These are phyloP conservation scores for Lamproptera curius DNA, from an alignment of 2,888 invertebrate species.

Conservation along the genomic window DNA sequence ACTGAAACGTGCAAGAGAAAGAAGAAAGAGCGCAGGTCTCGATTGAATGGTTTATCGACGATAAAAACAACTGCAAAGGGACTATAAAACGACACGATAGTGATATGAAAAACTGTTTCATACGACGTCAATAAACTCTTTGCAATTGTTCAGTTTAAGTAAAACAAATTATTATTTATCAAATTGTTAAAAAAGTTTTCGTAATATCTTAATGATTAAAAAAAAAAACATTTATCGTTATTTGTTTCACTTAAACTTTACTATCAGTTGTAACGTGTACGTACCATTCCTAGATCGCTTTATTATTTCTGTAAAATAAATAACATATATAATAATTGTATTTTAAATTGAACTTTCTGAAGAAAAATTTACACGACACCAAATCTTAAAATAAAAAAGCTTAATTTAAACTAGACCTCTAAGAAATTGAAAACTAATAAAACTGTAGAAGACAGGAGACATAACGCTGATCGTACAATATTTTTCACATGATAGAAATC, in stretches of 20 bases:
- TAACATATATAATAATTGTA: constrained; percentile 29
- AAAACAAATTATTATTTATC: constrained; percentile 10
- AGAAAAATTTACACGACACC: too few relatives aligned
- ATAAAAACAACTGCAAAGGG: constrained; percentile 7
- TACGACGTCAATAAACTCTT: too few relatives aligned
- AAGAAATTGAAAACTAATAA: too few relatives aligned
- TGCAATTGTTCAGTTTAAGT: constrained; percentile 12
- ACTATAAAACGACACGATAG: not conserved
- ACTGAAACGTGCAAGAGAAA: not conserved
- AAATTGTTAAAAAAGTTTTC: too few relatives aligned
- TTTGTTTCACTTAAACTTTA: constrained; percentile 14
- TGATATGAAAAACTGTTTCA: too few relatives aligned
- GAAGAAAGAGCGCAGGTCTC: not conserved
- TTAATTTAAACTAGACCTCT: too few relatives aligned
- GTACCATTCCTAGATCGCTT: constrained; percentile 50
- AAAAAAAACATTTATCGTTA: too few relatives aligned
- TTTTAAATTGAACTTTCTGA: not conserved
- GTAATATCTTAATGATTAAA: too few relatives aligned
- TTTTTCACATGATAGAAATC: too few relatives aligned
- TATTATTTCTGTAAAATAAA: constrained; percentile 45
- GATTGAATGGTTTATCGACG: not conserved
- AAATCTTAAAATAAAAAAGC: too few relatives aligned
- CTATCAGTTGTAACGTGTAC: constrained; percentile 33
- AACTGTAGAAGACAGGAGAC: too few relatives aligned
- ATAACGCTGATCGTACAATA: too few relatives aligned